phyloP scores from a whole-genome alignment of 2,888 invertebrate genomes.

The Diplolepis rosae region DNA sequence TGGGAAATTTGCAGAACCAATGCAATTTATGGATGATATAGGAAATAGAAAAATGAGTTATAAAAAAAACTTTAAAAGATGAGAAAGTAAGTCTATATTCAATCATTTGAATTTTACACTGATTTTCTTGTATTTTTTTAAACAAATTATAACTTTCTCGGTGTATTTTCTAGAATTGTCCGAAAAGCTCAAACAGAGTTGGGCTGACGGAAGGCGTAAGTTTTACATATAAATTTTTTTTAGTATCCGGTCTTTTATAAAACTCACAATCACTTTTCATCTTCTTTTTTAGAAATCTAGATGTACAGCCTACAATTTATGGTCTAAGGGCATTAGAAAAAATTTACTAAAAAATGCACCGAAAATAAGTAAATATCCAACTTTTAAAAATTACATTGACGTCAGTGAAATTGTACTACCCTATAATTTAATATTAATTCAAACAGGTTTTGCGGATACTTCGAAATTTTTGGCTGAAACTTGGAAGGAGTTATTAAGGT shows the following conservation, averaged over 20 bases:
- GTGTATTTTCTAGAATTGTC: background rate
- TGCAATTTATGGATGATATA: too few relatives aligned
- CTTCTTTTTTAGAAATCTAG: conserved; percentile 77
- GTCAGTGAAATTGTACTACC: too few relatives aligned
- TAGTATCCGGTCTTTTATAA: background rate
- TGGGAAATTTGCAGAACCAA: background rate
- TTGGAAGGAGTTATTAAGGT: conserved; percentile 85
- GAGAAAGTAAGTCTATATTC: background rate
- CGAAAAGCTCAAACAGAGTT: too few relatives aligned
- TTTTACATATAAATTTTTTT: background rate
- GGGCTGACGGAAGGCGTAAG: too few relatives aligned
- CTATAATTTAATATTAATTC: too few relatives aligned
- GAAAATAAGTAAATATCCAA: conserved; percentile 78
- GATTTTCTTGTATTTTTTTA: background rate
- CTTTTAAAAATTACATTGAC: too few relatives aligned
- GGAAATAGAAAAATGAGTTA: background rate
- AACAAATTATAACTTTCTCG: background rate
- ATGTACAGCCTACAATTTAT: conserved; percentile 92
- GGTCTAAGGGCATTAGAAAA: conserved; percentile 88
- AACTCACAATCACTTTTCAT: background rate
- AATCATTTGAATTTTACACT: background rate
- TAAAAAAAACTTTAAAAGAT: background rate
- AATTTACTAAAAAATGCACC: conserved; percentile 82
- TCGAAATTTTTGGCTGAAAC: conserved; percentile 89
- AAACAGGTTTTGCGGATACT: conserved; percentile 83